A percentile compares a stretch with the other conserved stretches of the same genome.
Conservation (phyloP, 1,140 invertebrate genomes). For the Drosophila carrolli region DNA sequence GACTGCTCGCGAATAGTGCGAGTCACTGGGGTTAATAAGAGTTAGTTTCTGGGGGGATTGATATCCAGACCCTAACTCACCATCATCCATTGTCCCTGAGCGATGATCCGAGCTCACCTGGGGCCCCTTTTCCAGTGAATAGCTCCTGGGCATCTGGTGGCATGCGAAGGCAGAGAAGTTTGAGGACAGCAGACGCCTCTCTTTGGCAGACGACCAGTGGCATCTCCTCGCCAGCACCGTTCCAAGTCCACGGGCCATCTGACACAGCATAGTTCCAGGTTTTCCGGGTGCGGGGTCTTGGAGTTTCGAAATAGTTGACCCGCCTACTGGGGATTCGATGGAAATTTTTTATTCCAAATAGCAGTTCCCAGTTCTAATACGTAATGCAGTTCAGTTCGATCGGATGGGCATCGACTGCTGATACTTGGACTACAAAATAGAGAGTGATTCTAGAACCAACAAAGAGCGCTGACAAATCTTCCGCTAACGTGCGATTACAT, state of each 20-base stretch:
- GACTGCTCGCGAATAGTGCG: constrained; percentile 49
- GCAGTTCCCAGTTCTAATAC: constrained; percentile 21
- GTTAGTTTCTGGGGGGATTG: background rate
- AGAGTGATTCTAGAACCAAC: constrained; percentile 13
- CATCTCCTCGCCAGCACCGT: background rate
- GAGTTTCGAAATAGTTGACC: background rate
- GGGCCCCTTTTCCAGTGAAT: background rate
- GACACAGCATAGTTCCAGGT: constrained; percentile 19
- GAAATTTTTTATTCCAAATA: background rate
- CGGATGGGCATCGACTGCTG: constrained; percentile 18
- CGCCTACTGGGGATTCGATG: background rate
- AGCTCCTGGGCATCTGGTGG: background rate
- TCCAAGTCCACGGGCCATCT: constrained; percentile 1
- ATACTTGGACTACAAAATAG: constrained; percentile 18
- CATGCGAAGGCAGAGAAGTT: background rate
- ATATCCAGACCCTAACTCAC: constrained; percentile 9
- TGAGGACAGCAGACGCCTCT: background rate
- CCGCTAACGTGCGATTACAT: constrained; percentile 11
- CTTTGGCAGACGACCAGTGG: background rate
- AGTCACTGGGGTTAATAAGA: constrained; percentile 30
- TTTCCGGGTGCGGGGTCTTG: background rate
- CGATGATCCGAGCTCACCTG: constrained; percentile 33
- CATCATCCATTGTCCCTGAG: constrained; percentile 44
- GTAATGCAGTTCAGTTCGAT: constrained; percentile 14
- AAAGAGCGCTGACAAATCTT: constrained; percentile 8